Percentiles rank a stretch among this genome's conserved stretches.
Conservation (phyloP, 2,888 invertebrate species). For the Latrodectus hesperus region DNA sequence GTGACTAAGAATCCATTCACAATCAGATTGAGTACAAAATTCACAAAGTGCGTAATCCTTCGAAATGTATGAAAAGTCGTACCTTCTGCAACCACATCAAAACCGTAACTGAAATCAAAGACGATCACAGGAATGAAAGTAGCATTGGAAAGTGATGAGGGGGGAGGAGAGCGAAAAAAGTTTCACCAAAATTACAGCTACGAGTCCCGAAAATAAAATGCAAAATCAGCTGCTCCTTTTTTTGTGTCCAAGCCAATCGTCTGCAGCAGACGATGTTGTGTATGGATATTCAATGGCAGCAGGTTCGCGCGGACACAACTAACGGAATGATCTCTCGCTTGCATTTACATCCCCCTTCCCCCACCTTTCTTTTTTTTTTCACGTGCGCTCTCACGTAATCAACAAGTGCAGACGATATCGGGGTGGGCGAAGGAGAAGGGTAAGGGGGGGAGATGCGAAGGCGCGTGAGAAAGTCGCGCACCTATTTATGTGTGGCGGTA, state of each 20-base stretch:
- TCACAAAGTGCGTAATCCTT: conserved; percentile 7
- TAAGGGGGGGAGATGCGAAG: conserved; percentile 17
- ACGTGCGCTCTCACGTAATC: conserved; percentile 52
- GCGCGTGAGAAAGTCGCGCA: conserved; percentile 68
- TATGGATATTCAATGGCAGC: conserved; percentile 17
- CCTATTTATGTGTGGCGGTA: conserved; percentile 51
- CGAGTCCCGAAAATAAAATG: background rate
- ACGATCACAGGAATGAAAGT: background rate
- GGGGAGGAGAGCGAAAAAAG: conserved; percentile 3
- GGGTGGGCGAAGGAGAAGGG: conserved; percentile 22
- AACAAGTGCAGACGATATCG: conserved; percentile 66
- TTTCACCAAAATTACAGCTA: background rate
- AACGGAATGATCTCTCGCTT: conserved; percentile 55
- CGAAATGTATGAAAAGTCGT: background rate
- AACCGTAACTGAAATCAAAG: conserved; percentile 17
- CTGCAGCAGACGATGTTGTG: background rate
- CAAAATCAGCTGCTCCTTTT: background rate
- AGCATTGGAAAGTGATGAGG: conserved; percentile 6
- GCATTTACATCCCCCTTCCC: conserved; percentile 21
- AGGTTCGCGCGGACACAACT: conserved; percentile 35
- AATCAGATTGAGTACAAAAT: background rate
- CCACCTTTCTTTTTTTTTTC: conserved; percentile 1
- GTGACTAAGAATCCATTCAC: too few species aligned
- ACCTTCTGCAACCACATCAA: conserved; percentile 27
- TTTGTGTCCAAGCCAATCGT: background rate